A percentile compares a stretch with the other conserved stretches of the same genome.
phyloP scores from a whole-genome alignment of 2,888 invertebrate genomes.

The Ceraclea dissimilis region DNA sequence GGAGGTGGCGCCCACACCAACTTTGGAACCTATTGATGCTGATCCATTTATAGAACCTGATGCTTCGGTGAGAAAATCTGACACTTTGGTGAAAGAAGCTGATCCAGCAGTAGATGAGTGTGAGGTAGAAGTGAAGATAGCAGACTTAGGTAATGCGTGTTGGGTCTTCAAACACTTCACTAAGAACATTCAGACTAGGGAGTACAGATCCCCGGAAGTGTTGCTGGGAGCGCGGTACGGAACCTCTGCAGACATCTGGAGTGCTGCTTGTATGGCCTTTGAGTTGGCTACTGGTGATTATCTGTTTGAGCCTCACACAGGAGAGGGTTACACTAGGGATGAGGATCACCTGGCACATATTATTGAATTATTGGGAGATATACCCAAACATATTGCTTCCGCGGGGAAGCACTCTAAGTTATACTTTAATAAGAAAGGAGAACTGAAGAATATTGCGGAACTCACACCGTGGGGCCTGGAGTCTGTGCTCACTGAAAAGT shows the following conservation, averaged over 20 bases:
- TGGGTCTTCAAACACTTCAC: slow-evolving; percentile 97
- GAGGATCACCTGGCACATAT: slow-evolving; percentile 99
- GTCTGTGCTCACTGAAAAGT: slow-evolving; percentile 93
- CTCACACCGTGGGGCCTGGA: slow-evolving; percentile 94
- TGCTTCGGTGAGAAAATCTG: not conserved
- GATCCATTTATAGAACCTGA: not conserved
- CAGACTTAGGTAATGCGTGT: slow-evolving; percentile 98
- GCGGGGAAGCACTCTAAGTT: slow-evolving; percentile 89
- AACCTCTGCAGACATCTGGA: slow-evolving; percentile 98
- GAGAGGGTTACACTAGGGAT: slow-evolving; percentile 92
- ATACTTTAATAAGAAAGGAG: slow-evolving; percentile 92
- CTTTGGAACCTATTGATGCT: not conserved
- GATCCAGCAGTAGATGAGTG: slow-evolving; percentile 85
- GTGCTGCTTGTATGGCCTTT: slow-evolving; percentile 99
- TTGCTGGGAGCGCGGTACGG: slow-evolving; percentile 94
- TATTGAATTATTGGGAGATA: slow-evolving; percentile 94
- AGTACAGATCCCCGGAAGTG: slow-evolving; percentile 95
- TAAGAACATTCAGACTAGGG: slow-evolving; percentile 97
- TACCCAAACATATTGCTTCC: slow-evolving; percentile 88
- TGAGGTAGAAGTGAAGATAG: slow-evolving; percentile 92
- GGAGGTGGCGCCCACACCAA: slow-evolving; percentile 33
- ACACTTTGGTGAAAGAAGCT: slow-evolving; percentile 29
- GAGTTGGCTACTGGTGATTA: slow-evolving; percentile 99
- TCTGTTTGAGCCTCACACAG: slow-evolving; percentile 97
- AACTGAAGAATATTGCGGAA: slow-evolving; percentile 89